These are phyloP conservation scores for Thrips palmi DNA, from an alignment of 1,140 invertebrate genomes.

Conservation along the genomic window DNA sequence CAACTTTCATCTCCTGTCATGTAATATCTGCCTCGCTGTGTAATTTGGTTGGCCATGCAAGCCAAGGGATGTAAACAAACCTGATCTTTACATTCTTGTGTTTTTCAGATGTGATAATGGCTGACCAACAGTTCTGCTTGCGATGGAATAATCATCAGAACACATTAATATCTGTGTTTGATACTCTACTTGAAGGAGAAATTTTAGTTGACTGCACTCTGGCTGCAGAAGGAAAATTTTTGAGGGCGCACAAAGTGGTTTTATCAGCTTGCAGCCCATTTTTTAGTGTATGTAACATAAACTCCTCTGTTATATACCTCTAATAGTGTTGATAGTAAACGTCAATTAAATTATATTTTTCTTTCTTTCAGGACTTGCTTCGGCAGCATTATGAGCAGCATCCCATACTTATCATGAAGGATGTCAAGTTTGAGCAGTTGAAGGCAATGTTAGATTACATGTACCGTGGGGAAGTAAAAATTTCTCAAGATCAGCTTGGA, in stretches of 20 bases:
- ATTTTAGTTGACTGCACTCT: constrained; percentile 34
- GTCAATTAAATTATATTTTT: constrained; percentile 9
- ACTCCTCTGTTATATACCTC: not conserved
- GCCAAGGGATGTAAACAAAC: too few species aligned
- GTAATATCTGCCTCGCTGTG: too few species aligned
- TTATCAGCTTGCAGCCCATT: constrained; percentile 34
- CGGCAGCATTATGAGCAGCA: constrained; percentile 76
- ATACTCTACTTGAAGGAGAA: constrained; percentile 28
- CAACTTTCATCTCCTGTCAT: too few species aligned
- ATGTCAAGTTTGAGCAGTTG: constrained; percentile 77
- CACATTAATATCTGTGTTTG: constrained; percentile 32
- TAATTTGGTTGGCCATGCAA: too few species aligned
- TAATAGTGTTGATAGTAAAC: not conserved
- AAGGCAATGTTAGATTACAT: constrained; percentile 88
- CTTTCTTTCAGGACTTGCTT: constrained; percentile 51
- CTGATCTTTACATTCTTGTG: constrained; percentile 2
- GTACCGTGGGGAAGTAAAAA: constrained; percentile 89
- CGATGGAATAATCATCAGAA: constrained; percentile 36
- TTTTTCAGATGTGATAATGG: constrained; percentile 18
- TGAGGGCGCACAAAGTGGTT: constrained; percentile 34
- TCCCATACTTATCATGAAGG: constrained; percentile 77
- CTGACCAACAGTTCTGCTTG: constrained; percentile 33
- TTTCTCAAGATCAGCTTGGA: constrained; percentile 76
- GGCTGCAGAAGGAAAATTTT: constrained; percentile 30
- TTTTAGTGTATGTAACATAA: constrained; percentile 25